A percentile compares a stretch with the other conserved stretches of the same genome.
Evolutionary conservation across 2,888 invertebrate species (phyloP).

Genomic region (Dorcus hopei): DNA sequence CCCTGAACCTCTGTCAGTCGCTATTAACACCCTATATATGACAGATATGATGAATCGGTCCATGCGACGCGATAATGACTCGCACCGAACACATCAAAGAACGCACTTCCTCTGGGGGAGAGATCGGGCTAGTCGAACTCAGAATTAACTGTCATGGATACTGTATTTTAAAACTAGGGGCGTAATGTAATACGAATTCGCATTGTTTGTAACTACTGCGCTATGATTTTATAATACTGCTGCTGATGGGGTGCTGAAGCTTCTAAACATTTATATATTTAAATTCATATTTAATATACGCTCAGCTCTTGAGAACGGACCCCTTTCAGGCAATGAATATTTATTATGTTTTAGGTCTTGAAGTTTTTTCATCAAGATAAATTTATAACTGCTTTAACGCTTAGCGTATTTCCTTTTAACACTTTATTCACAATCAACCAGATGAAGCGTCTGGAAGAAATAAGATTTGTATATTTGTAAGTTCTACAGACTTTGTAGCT

Average conservation of each 20-base stretch:
- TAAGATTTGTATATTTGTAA: no score
- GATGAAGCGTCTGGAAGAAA: no score
- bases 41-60: slow-evolving; percentile 47
- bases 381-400: slow-evolving; percentile 22
- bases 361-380: slow-evolving; percentile 24
- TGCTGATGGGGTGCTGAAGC: slow-evolving; percentile 33
- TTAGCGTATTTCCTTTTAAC: neutral
- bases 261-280: slow-evolving; percentile 41
- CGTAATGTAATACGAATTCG: slow-evolving; percentile 36
- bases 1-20: slow-evolving; percentile 27
- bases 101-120: slow-evolving; percentile 40
- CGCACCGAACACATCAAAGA: slow-evolving; percentile 42
- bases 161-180: slow-evolving; percentile 42
- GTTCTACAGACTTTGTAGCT: no score
- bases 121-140: slow-evolving; percentile 21
- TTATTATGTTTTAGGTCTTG: slow-evolving; percentile 39
- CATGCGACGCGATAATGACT: slow-evolving; percentile 42
- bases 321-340: slow-evolving; percentile 39
- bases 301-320: slow-evolving; percentile 18
- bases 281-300: slow-evolving; percentile 48
- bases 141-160: slow-evolving; percentile 49
- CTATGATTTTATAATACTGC: slow-evolving; percentile 40
- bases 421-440: no score
- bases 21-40: slow-evolving; percentile 45
- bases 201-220: slow-evolving; percentile 41